A percentile compares a stretch with the other conserved stretches of the same genome.
phyloP scores from a whole-genome alignment of 2,113 vertebrate genomes.

The Forbesichthys papilliferus region DNA sequence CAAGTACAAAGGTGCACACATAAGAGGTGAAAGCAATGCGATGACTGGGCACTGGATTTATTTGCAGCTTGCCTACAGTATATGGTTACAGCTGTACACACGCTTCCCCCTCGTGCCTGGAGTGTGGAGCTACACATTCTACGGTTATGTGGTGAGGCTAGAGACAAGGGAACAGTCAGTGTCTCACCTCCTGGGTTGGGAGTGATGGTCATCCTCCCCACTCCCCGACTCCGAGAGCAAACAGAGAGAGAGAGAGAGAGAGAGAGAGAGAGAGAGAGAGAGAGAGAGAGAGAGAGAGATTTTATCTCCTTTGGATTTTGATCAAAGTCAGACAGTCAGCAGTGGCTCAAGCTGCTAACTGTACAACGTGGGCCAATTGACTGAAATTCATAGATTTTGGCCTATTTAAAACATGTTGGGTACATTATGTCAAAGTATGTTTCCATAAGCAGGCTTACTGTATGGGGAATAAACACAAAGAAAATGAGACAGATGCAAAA shows the following conservation, averaged over 20 bases:
- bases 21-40: background rate
- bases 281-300: background rate
- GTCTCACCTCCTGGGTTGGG: constrained; percentile 90
- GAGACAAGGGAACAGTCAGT: constrained; percentile 14
- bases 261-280: background rate
- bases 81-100: background rate
- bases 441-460: too few species aligned
- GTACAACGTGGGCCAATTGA: too few species aligned
- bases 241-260: background rate
- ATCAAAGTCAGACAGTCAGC: too few species aligned
- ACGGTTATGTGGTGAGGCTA: background rate
- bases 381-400: too few species aligned
- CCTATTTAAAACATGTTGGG: too few species aligned
- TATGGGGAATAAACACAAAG: too few species aligned
- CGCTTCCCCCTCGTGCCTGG: background rate
- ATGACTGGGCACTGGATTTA: background rate
- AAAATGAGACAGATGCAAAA: too few species aligned
- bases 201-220: constrained; percentile 90
- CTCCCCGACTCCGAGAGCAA: constrained; percentile 89
- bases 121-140: background rate
- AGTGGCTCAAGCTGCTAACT: too few species aligned
- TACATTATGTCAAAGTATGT: too few species aligned
- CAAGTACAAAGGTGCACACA: background rate
- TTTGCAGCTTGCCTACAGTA: background rate
- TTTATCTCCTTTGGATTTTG: too few species aligned